Conservation (phyloP, 2,888 invertebrate genomes). For the Athetis lepigone region DNA sequence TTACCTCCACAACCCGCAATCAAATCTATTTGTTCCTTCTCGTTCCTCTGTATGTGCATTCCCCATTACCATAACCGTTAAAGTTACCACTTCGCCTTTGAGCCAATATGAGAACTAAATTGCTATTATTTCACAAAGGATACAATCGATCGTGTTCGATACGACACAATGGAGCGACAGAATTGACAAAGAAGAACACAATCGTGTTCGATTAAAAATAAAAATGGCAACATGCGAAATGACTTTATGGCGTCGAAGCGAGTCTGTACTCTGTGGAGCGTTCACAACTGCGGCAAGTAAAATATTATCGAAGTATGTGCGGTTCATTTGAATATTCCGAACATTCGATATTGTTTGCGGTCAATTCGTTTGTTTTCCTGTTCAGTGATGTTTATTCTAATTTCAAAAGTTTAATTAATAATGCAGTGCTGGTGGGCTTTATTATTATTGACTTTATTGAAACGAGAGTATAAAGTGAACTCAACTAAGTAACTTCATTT, state of each 20-base stretch:
- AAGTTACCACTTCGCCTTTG: slow-evolving; percentile 30
- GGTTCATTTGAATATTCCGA: slow-evolving; percentile 44
- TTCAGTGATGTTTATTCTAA: slow-evolving; percentile 21
- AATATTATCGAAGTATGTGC: slow-evolving; percentile 36
- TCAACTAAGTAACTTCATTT: too few relatives aligned
- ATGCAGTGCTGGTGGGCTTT: neutral
- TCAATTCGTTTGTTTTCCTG: slow-evolving; percentile 31
- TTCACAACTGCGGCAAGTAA: slow-evolving; percentile 48
- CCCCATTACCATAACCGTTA: slow-evolving; percentile 33
- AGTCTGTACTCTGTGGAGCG: slow-evolving; percentile 18
- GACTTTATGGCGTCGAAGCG: slow-evolving; percentile 28
- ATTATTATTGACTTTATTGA: neutral
- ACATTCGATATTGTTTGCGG: slow-evolving; percentile 28
- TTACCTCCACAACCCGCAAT: slow-evolving; percentile 16
- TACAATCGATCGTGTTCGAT: slow-evolving; percentile 47
- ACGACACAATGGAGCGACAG: slow-evolving; percentile 42
- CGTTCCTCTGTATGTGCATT: slow-evolving; percentile 31
- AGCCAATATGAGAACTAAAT: slow-evolving; percentile 50
- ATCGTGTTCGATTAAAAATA: slow-evolving; percentile 53
- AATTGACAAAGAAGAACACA: slow-evolving; percentile 57
- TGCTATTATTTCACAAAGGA: slow-evolving; percentile 58
- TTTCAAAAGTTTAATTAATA: slow-evolving; percentile 7
- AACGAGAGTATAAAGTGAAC: too few relatives aligned
- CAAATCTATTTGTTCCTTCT: slow-evolving; percentile 26
- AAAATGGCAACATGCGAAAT: slow-evolving; percentile 54